Evolutionary conservation across 2,797 vertebrate genomes (phyloP).

Genomic region (Sarcoramphus papa): DNA sequence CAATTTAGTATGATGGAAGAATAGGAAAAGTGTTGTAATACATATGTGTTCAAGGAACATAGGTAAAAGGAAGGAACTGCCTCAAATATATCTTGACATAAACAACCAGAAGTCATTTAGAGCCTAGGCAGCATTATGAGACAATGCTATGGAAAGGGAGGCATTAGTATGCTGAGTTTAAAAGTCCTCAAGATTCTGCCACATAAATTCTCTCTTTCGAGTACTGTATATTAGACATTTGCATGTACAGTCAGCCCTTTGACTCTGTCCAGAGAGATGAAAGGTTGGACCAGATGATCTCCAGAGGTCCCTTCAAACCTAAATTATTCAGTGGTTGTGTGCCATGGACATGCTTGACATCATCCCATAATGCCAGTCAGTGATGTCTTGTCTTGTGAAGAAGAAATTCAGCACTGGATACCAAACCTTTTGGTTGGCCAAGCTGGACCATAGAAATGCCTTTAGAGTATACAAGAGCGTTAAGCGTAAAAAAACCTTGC

Average conservation of each 20-base stretch:
- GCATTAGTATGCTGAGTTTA: background rate
- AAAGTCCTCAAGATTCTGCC: background rate
- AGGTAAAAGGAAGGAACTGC: background rate
- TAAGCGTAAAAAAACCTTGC: background rate
- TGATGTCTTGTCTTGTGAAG: background rate
- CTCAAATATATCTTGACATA: background rate
- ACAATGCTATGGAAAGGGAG: background rate
- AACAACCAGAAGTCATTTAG: background rate
- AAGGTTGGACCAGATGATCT: background rate
- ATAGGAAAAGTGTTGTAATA: background rate
- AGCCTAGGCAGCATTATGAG: background rate
- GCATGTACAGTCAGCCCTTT: background rate
- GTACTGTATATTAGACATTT: background rate
- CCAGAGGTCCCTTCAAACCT: background rate
- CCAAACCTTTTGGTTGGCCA: background rate
- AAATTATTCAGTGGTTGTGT: background rate
- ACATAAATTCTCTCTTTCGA: background rate
- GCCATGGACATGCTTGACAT: background rate
- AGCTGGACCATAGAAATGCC: background rate
- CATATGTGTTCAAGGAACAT: background rate
- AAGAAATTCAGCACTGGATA: background rate
- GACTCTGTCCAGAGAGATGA: background rate
- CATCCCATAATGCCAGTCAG: background rate
- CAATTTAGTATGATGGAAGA: background rate
- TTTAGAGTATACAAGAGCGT: background rate